Conservation (phyloP, 2,888 invertebrate genomes). For the Cheilosia scutellata region DNA sequence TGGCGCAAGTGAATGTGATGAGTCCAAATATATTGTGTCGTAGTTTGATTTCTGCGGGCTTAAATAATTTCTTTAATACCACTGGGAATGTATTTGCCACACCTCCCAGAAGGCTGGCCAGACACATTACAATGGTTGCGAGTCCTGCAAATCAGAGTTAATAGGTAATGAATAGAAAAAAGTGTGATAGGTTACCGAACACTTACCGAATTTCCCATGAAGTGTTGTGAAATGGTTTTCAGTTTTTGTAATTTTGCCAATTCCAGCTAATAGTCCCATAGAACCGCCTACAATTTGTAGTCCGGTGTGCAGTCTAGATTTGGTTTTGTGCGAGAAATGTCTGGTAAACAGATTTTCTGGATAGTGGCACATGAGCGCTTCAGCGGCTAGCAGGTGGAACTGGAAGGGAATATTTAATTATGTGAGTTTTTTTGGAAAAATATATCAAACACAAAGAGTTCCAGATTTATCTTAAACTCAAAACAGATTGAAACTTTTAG, state of each 20-base stretch:
- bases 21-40: slow-evolving; percentile 82
- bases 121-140: slow-evolving; percentile 79
- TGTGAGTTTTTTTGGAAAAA: neutral
- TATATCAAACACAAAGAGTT: no score
- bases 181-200: neutral
- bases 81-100: slow-evolving; percentile 81
- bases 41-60: slow-evolving; percentile 80
- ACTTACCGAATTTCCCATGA: slow-evolving; percentile 81
- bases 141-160: slow-evolving; percentile 77
- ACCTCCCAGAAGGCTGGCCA: slow-evolving; percentile 81
- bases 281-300: slow-evolving; percentile 81
- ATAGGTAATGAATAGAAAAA: slow-evolving; percentile 1
- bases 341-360: slow-evolving; percentile 81
- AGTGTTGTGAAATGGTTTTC: slow-evolving; percentile 81
- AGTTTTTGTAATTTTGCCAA: slow-evolving; percentile 80
- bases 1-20: slow-evolving; percentile 80
- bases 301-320: slow-evolving; percentile 81
- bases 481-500: no score
- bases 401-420: slow-evolving; percentile 52
- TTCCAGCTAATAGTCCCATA: slow-evolving; percentile 80
- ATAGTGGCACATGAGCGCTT: slow-evolving; percentile 83
- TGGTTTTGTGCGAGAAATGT: slow-evolving; percentile 81
- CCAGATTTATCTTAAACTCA: no score
- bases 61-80: slow-evolving; percentile 78
- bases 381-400: slow-evolving; percentile 82